Conservation (phyloP, 2,113 vertebrate genomes). For the Pheucticus melanocephalus region DNA sequence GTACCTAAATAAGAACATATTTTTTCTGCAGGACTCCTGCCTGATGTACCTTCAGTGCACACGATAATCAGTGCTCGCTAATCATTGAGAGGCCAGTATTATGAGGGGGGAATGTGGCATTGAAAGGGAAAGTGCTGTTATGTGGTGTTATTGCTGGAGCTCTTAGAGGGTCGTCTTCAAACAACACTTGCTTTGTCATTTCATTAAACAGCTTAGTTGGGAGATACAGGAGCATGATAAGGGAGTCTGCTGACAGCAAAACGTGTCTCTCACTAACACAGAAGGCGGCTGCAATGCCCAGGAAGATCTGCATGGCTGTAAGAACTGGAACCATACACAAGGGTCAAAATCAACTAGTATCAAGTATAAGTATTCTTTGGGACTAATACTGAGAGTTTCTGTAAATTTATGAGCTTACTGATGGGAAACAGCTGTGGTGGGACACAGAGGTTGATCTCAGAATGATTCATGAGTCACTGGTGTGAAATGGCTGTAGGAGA, state of each 20-base stretch:
- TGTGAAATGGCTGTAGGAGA: background rate
- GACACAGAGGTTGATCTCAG: background rate
- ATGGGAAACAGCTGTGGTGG: background rate
- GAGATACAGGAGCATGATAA: background rate
- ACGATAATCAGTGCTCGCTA: background rate
- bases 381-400: background rate
- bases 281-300: fast-evolving
- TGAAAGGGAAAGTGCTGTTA: background rate
- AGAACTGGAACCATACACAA: background rate
- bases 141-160: fast-evolving
- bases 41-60: background rate
- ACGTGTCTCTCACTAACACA: fast-evolving
- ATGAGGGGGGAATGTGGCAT: background rate
- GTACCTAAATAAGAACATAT: background rate
- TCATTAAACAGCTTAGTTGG: background rate
- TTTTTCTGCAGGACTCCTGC: background rate
- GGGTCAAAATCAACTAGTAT: background rate
- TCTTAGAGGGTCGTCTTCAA: background rate
- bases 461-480: background rate
- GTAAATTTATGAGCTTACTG: background rate
- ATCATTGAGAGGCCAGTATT: background rate
- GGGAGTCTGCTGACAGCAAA: background rate
- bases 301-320: background rate
- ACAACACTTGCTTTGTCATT: background rate
- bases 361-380: background rate